Evolutionary conservation across 37 sponge, comb jelly and placozoan species (phyloP).

Genomic region (Axinella damicornis): DNA sequence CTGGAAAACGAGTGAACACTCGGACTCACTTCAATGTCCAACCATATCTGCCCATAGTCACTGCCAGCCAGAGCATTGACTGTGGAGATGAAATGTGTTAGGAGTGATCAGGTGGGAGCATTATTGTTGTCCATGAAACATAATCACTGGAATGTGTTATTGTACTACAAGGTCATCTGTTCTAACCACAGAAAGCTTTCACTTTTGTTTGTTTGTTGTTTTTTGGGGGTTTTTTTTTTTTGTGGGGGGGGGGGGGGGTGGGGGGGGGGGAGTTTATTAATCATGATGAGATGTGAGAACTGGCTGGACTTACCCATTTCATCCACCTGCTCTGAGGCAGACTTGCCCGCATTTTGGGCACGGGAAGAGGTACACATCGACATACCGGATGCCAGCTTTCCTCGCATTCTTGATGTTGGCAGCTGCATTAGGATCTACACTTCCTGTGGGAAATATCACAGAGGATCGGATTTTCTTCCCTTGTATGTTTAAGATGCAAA

Average conservation of each 20-base stretch:
- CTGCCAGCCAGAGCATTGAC: conserved; percentile 42
- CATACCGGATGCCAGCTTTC: conserved; percentile 68
- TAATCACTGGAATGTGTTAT: no score
- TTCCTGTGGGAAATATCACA: conserved; percentile 24
- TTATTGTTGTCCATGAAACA: no score
- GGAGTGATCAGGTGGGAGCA: no score
- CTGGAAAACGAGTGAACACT: background rate
- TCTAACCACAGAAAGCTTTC: no score
- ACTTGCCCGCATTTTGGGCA: conserved; percentile 74
- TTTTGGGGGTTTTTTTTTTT: no score
- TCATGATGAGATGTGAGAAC: background rate
- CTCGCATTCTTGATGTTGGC: conserved; percentile 79
- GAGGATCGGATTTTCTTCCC: no score
- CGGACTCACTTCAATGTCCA: conserved; percentile 77
- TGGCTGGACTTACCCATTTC: conserved; percentile 69
- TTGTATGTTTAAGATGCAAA: no score
- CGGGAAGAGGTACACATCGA: conserved; percentile 92
- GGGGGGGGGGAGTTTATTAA: no score
- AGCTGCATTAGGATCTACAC: conserved; percentile 62
- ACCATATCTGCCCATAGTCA: conserved; percentile 81
- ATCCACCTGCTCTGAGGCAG: conserved; percentile 72
- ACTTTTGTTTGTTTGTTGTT: no score
- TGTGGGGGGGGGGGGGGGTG: no score
- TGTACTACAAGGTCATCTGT: no score
- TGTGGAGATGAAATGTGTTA: conserved; percentile 1